Percentiles rank a stretch among this genome's conserved stretches.
These are phyloP conservation scores for Cydia fagiglandana DNA, from an alignment of 1,140 invertebrate genomes.

Conservation along the genomic window DNA sequence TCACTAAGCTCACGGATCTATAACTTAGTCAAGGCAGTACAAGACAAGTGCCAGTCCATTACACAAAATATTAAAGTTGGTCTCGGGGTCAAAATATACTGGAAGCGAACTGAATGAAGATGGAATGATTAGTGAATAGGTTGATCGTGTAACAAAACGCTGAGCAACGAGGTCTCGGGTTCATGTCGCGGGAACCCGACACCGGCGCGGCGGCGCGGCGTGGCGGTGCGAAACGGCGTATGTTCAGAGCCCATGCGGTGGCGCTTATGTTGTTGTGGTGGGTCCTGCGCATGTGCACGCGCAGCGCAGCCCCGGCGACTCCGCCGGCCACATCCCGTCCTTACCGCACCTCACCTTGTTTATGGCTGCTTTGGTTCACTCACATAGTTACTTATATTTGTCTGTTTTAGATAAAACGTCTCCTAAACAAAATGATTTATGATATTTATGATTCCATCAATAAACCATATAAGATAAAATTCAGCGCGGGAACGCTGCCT, in stretches of 20 bases:
- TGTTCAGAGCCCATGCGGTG: background rate
- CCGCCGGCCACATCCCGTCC: background rate
- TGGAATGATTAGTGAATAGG: background rate
- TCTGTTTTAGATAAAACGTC: no score
- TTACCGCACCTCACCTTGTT: background rate
- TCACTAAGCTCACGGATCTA: background rate
- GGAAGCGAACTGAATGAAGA: background rate
- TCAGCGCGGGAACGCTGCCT: no score
- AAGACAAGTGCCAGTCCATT: background rate
- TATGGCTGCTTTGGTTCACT: background rate
- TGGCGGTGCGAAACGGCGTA: background rate
- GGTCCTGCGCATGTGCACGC: background rate
- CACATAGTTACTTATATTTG: no score
- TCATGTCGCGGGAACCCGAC: background rate
- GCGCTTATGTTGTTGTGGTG: background rate
- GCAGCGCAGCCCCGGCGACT: background rate
- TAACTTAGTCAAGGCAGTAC: background rate
- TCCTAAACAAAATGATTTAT: no score
- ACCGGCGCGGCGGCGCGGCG: background rate
- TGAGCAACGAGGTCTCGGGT: constrained; percentile 17
- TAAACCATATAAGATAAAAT: no score
- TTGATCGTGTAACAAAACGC: constrained; percentile 14
- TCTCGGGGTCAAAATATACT: background rate
- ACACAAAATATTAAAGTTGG: background rate
- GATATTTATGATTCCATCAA: no score